Percentiles rank a stretch among this genome's conserved stretches.
phyloP scores from a whole-genome alignment of 1,140 invertebrate genomes.

The Drosophila biarmipes region DNA sequence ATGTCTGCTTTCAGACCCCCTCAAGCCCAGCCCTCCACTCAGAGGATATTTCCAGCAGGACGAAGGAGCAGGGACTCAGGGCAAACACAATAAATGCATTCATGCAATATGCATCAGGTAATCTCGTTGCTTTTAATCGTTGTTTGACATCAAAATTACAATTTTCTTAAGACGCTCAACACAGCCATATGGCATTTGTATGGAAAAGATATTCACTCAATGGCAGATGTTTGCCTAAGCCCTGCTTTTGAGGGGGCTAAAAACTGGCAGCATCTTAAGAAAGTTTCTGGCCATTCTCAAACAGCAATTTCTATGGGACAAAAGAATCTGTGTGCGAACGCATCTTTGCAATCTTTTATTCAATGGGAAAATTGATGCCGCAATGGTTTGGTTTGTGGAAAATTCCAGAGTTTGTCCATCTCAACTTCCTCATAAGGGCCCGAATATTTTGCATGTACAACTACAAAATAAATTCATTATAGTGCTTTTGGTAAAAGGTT shows the following conservation, averaged over 20 bases:
- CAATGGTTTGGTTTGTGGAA: background rate
- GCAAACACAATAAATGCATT: conserved; percentile 76
- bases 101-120: conserved; percentile 82
- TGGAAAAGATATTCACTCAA: conserved; percentile 42
- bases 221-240: conserved; percentile 48
- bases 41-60: conserved; percentile 7
- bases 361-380: conserved; percentile 62
- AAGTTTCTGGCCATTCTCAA: conserved; percentile 33
- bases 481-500: no score
- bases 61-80: conserved; percentile 27
- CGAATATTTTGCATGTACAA: background rate
- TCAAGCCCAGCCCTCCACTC: background rate
- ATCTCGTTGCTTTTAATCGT: conserved; percentile 84
- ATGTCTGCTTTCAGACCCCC: conserved; percentile 45
- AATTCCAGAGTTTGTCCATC: background rate
- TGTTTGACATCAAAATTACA: conserved; percentile 84
- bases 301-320: conserved; percentile 30
- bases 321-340: conserved; percentile 5
- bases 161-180: conserved; percentile 71
- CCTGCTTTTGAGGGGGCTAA: conserved; percentile 34
- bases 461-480: background rate
- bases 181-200: conserved; percentile 20
- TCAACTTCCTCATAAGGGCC: conserved; percentile 5
- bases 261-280: conserved; percentile 45
- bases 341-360: conserved; percentile 49